Base-by-base conservation (phyloP, 2,888 invertebrate genomes). In the Panzeria rudis region DNA sequence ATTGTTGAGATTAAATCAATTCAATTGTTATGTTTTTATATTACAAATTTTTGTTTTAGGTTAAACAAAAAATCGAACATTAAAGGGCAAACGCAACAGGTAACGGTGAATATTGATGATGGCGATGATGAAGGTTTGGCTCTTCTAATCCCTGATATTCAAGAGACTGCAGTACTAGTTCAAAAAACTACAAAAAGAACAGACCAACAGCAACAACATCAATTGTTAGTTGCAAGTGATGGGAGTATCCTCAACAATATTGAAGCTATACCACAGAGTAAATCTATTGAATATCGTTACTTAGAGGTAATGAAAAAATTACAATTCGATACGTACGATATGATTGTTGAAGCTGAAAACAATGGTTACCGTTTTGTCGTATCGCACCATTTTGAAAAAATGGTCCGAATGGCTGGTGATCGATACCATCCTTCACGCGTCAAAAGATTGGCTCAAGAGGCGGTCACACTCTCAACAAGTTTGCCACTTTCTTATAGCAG, bases 361-460 rank as follows among this genome's bases (percentile, higher is more conserved):
- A 95, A 94, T 88, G 96, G 96, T 72, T 96, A 95, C 90, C 95
- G 96, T 87, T 98, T 98, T 93, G 95, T 96, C 9, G 95, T 98
- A 86, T 95, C 97, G 25, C 97, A 98, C 94, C 97, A 97, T 93
- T 98, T 97, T 92, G 97, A 97, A 92, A 95, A 96, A 86, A 96
- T 96, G 88, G 96, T 97, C 89, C 95, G 97, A 87, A 95, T 97
- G 82, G 96, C 97, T 0, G 97, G 97, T 78, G 97, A 97, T 90
- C 95, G 97, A 75, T 96, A 96, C 85, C 97, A 97, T 92, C 97
- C 97, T 1, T 95, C 97, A 47, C 94, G 98, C 87, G 96, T 98
- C 89, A 97, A 98, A 92, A 95, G 98, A 23, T 94, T 98, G 75
- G 98, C 98, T 73, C 98, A 98, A 93, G 98, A 98, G 93, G 97